Evolutionary conservation across 2,113 vertebrate genomes (phyloP), one percentile per base, ranked within the genome.

Genomic region (Calidris pugnax): DNA sequence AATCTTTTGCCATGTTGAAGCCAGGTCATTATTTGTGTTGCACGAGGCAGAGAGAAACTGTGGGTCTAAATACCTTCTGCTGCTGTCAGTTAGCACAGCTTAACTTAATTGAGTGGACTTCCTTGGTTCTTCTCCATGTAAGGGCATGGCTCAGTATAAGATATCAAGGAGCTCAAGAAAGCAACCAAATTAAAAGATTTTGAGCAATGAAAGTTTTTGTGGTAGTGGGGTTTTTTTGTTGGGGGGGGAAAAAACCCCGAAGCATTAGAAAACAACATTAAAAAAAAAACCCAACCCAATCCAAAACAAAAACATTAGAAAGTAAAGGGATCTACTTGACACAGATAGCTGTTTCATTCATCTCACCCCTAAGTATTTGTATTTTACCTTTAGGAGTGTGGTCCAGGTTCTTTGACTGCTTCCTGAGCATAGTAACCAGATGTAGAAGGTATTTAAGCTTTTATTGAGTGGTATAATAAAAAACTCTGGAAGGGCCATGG

Each of bases 1-100:
- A 79, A 59, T 86, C 77, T 92, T 93, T 62, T 96, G 51, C 47
- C 30, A 14, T 64, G 67, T 95, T 94, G 85, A 84, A 93, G 78
- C 74, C 83, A 90, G 87, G 83, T 95, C 89, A 62, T 68, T 85
- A 47, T 83, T 93, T 57, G 41, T 56, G 47, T 64, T 93, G 68
- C 50, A n/a, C 63, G 94, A 43, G 32, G 77, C 51, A 76, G 76
- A 83, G 91, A 71, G 82, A 88, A 96, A 89, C 60, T 87, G 39
- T 24, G n/a, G 47, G 28, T 86, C 63, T 47, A 1, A 33, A 14
- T 43, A 72, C n/a, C 66, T 92, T 60, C 75, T 85, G 72, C 69
- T 89, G 48, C 83, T 89, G 53, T 88, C 87, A 94, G 63, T 93
- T 87, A 88, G 62, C n/a, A 60, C 41, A 39, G 33, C 57, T 87